A percentile compares a stretch with the other conserved stretches of the same genome.
Conservation (phyloP, 2,888 invertebrate species). For the Caenorhabditis afra region DNA sequence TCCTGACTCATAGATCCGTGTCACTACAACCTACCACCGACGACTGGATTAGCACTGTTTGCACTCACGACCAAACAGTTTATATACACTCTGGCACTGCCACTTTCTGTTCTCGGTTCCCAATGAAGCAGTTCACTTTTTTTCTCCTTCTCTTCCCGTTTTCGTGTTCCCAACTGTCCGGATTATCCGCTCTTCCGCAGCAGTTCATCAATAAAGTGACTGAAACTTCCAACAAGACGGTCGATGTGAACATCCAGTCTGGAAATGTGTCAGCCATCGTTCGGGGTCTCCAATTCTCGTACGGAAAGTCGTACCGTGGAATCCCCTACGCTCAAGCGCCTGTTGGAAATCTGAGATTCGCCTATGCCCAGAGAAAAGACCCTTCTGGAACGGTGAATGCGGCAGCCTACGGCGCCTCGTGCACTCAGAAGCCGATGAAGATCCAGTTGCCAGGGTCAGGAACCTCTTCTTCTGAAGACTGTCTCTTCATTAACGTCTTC, state of each 20-base stretch:
- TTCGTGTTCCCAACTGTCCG: background rate
- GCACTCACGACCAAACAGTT: conserved; percentile 5
- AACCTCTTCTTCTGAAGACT: background rate
- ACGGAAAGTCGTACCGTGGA: conserved; percentile 10
- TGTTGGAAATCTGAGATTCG: conserved; percentile 3
- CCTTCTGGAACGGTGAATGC: conserved; percentile 18
- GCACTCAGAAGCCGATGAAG: conserved; percentile 7
- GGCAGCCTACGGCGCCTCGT: conserved; percentile 1
- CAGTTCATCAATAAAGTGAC: background rate
- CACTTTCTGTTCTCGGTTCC: background rate
- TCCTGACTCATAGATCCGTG: conserved; percentile 21
- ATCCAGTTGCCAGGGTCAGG: background rate
- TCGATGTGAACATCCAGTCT: conserved; percentile 3
- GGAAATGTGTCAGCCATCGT: conserved; percentile 1
- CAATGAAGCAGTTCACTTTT: background rate
- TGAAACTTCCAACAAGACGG: conserved; percentile 9
- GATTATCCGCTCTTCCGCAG: background rate
- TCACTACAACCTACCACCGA: background rate
- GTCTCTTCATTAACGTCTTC: conserved; percentile 17
- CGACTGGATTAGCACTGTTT: conserved; percentile 16
- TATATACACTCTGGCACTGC: background rate
- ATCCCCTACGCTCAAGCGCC: conserved; percentile 11
- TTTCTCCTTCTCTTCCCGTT: background rate
- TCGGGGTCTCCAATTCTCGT: conserved; percentile 3
- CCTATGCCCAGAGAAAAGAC: conserved; percentile 12